phyloP scores from a whole-genome alignment of 2,113 vertebrate genomes.

The Spea bombifrons region DNA sequence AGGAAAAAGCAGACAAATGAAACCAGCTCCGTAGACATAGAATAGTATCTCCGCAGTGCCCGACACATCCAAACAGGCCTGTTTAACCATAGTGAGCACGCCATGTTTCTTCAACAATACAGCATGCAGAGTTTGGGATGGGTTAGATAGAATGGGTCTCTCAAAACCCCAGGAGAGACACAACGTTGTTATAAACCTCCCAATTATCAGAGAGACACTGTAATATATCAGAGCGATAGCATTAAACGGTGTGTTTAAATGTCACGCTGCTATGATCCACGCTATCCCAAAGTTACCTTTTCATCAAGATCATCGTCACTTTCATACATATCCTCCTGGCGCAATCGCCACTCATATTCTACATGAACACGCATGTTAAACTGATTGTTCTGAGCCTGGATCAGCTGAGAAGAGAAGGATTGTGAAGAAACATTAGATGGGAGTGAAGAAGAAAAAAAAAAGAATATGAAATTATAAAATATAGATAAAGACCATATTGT shows the following conservation, averaged over 20 bases:
- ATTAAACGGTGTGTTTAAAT: not conserved
- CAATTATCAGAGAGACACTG: too few relatives aligned
- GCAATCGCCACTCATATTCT: conserved; percentile 64
- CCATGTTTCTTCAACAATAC: too few relatives aligned
- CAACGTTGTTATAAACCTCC: too few relatives aligned
- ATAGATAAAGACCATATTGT: not conserved
- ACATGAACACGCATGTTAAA: conserved; percentile 67
- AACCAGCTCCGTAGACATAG: too few relatives aligned
- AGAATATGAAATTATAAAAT: not conserved
- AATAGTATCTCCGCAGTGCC: too few relatives aligned
- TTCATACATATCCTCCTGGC: conserved; percentile 67
- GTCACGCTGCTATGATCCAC: not conserved
- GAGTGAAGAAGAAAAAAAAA: not conserved
- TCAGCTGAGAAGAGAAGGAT: conserved; percentile 46
- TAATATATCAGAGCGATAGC: too few relatives aligned
- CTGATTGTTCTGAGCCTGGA: conserved; percentile 64
- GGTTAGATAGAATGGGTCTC: too few relatives aligned
- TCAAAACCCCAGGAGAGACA: too few relatives aligned
- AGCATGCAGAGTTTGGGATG: too few relatives aligned
- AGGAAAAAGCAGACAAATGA: not conserved
- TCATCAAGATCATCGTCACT: conserved; percentile 69
- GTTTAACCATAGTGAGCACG: too few relatives aligned
- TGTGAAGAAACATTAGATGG: too few relatives aligned
- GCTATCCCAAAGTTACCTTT: conserved; percentile 54
- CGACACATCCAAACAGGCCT: too few relatives aligned